Base-by-base conservation (phyloP, 2,888 invertebrate species). In the Galeopsomyia nigrocyanea region DNA sequence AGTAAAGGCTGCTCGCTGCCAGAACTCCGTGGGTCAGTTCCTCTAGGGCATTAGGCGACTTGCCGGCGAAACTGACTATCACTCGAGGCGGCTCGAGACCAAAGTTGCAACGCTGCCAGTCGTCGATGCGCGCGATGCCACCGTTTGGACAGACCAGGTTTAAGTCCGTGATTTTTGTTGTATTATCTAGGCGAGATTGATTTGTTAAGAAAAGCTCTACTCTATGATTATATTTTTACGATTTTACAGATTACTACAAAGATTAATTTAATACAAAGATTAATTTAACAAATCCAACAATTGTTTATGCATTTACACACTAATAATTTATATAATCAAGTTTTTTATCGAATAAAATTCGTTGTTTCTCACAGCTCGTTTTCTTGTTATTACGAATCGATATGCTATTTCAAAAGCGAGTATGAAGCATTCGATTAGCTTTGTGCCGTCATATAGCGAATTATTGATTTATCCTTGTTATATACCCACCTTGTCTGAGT, bases 71-170 rank as follows among this genome's bases (percentile, higher is more conserved):
- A 31, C 79, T 82, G 3, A 90, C 77, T 84, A 90, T 87, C 3
- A 89, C 87, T 53, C 89, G 84, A 0, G 92, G 90, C 0, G 93
- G 92, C 5, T 91, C 89, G 79, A 90, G 86, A 0, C 89, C 91
- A 31, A 92, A 84, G 82, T 92, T 89, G 82, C 93, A 93, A 1
- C 87, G 88, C 1, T 87, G 82, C 82, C 88, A 91, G 68, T 91
- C 88, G 0, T 87, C 79, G 1, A 92, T 82, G 0, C 88, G 74
- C 13, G 89, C 90, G 0, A 89, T 87, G 0, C 90, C 90, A 9
- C 91, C 91, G 80, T 90, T 88, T 0, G 90, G 88, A 81, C 93
- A 93, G 0, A 93, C 87, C 0, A 93, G 87, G 78, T 90, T 89
- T 78, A 89, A 91, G 79, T 91, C 89, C 0, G 88, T 83, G 0